A percentile compares a stretch with the other conserved stretches of the same genome.
phyloP scores from a whole-genome alignment of 92 coral and sea anemone species.

The Desmophyllum pertusum region DNA sequence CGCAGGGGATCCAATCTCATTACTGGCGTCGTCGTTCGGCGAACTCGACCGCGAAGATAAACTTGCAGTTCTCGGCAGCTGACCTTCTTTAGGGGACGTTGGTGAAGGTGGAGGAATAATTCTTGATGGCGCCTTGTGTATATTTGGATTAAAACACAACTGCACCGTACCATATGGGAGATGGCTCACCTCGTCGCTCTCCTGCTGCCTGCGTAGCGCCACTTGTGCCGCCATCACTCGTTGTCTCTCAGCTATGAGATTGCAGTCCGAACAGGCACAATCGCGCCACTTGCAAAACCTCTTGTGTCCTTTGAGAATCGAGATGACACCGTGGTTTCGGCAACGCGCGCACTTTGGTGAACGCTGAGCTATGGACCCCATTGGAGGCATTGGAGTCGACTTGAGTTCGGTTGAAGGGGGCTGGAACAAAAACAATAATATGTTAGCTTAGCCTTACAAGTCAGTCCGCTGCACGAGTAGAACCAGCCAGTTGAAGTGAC shows the following conservation, averaged over 20 bases:
- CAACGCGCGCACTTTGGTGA: slow-evolving; percentile 99
- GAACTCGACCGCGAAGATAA: slow-evolving; percentile 49
- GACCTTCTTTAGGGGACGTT: slow-evolving; percentile 41
- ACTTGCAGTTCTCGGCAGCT: slow-evolving; percentile 22
- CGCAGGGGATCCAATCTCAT: slow-evolving; percentile 30
- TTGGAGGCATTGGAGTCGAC: slow-evolving; percentile 63
- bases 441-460: not conserved
- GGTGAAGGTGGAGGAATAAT: slow-evolving; percentile 36
- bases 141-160: slow-evolving; percentile 44
- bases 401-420: slow-evolving; percentile 37
- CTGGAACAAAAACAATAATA: slow-evolving; percentile 18
- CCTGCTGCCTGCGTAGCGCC: slow-evolving; percentile 94
- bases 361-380: slow-evolving; percentile 74
- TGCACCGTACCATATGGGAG: slow-evolving; percentile 47
- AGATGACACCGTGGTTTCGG: slow-evolving; percentile 96
- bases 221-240: slow-evolving; percentile 99
- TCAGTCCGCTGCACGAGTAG: not conserved
- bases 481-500: not conserved
- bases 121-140: slow-evolving; percentile 35
- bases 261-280: slow-evolving; percentile 95
- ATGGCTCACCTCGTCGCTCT: slow-evolving; percentile 66
- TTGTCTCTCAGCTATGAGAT: slow-evolving; percentile 95
- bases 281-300: slow-evolving; percentile 99
- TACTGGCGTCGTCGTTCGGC: slow-evolving; percentile 21
- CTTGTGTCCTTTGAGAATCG: slow-evolving; percentile 97